Evolutionary conservation across 2,113 vertebrate genomes (phyloP), one percentile per base, ranked within the genome.

Genomic region (Lampris incognitus): DNA sequence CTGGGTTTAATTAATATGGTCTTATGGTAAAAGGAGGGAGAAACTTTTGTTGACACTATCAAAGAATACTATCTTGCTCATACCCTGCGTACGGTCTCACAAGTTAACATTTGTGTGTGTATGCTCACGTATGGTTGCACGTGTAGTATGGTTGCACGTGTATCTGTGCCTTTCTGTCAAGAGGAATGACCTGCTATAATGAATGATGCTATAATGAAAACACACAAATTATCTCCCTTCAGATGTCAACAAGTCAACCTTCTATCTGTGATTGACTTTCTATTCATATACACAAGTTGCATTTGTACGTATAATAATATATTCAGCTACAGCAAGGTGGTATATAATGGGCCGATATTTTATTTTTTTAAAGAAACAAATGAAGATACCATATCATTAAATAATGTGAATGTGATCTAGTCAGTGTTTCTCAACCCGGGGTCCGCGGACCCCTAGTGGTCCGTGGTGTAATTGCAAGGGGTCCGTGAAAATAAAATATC

Each of bases 1-100:
- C 74, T 37, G 36, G n/a, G n/a, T 37, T 57, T 1, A 36, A 57
- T 75, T 80, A 66, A 79, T 72, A 77, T 56, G 38, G 40, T 51
- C 46, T 73, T 2, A 55, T 7, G 46, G 61, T 39, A 85, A 77
- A 78, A 37, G 13, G 9, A 68, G 63, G 70, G 61, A 66, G n/a
- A 65, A 38, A 64, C 13, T 42, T 2, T 44, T 57, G 64, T 60
- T 59, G 55, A 39, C 62, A 13, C 73, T 54, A 9, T 68, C 59
- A 71, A 63, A 60, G 40, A 68, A 73, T 67, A 40, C 3, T 56
- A 9, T 11, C 1, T 3, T 48, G 5, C 6, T 38, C 57, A 51
- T 42, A 24, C 2, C 5, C 42, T 60, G 37, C 5, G 3, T 62
- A 6, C 46, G 1, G 46, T 5, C 2, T 56, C 11, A 49, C 65